phyloP scores from a whole-genome alignment of 2,888 invertebrate species.

The Apocheima hispidaria region DNA sequence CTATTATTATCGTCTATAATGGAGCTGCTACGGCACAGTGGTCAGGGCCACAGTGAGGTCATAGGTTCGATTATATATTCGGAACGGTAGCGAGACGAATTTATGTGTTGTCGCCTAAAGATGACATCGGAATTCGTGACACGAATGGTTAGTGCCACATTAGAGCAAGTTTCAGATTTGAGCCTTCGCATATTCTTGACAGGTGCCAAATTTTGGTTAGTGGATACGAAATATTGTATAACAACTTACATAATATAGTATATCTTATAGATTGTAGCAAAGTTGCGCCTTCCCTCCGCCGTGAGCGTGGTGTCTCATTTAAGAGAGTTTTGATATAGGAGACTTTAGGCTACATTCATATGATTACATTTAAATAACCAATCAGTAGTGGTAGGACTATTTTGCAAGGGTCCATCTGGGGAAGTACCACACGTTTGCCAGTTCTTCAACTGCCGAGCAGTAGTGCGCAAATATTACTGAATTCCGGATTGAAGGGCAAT shows the following conservation, averaged over 20 bases:
- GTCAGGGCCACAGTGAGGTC: slow-evolving; percentile 40
- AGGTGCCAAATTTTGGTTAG: slow-evolving; percentile 10
- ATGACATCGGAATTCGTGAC: slow-evolving; percentile 30
- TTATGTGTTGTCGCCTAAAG: slow-evolving; percentile 35
- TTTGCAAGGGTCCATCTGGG: no score
- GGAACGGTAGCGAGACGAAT: slow-evolving; percentile 28
- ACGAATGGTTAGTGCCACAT: slow-evolving; percentile 20
- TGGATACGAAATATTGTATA: not conserved
- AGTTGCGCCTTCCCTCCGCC: not conserved
- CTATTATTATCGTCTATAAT: slow-evolving; percentile 25
- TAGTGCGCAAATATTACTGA: no score
- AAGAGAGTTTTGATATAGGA: no score
- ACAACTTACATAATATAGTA: not conserved
- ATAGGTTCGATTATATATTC: slow-evolving; percentile 39
- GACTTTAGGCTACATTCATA: no score
- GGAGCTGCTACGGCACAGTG: slow-evolving; percentile 37
- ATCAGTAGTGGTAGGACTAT: no score
- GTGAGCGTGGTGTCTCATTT: no score
- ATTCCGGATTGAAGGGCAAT: no score
- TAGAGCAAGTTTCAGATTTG: slow-evolving; percentile 13
- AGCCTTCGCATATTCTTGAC: slow-evolving; percentile 9
- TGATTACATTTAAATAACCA: no score
- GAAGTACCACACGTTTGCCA: no score
- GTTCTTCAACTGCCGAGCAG: no score
- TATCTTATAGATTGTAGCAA: not conserved